Conservation (phyloP, 2,888 invertebrate genomes). For the Drosophila buzzatii region DNA sequence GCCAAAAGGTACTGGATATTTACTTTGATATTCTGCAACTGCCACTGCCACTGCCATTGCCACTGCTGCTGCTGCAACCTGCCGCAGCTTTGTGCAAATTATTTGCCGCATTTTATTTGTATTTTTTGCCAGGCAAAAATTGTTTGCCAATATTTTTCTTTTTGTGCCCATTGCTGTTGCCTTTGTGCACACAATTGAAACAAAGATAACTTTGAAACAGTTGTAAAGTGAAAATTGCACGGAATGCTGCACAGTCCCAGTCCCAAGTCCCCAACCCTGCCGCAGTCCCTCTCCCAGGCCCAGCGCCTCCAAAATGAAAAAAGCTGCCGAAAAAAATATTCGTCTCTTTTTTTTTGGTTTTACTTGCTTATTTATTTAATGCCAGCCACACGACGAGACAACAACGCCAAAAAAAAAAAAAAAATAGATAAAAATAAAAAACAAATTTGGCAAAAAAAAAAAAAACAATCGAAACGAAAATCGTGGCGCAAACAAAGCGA, state of each 20-base stretch:
- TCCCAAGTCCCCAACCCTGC: background rate
- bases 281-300: background rate
- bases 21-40: slow-evolving; percentile 69
- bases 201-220: slow-evolving; percentile 82
- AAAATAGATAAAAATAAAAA: slow-evolving; percentile 41
- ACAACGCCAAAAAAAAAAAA: slow-evolving; percentile 40
- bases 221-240: slow-evolving; percentile 81
- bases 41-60: slow-evolving; percentile 2
- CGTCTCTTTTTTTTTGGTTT: slow-evolving; percentile 37
- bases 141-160: slow-evolving; percentile 80
- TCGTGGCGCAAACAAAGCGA: slow-evolving; percentile 75
- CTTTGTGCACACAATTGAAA: slow-evolving; percentile 68
- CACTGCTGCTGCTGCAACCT: slow-evolving; percentile 53
- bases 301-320: slow-evolving; percentile 34
- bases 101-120: slow-evolving; percentile 73
- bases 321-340: slow-evolving; percentile 54
- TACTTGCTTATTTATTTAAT: slow-evolving; percentile 78
- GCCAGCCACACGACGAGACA: slow-evolving; percentile 67
- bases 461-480: slow-evolving; percentile 25
- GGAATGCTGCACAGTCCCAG: slow-evolving; percentile 56
- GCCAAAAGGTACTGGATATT: slow-evolving; percentile 46
- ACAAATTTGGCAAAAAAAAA: slow-evolving; percentile 43
- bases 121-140: slow-evolving; percentile 73
- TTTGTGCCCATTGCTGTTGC: slow-evolving; percentile 39
- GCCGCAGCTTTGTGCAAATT: slow-evolving; percentile 82